phyloP scores from a whole-genome alignment of 2,888 invertebrate species.

The Tachina fera region DNA sequence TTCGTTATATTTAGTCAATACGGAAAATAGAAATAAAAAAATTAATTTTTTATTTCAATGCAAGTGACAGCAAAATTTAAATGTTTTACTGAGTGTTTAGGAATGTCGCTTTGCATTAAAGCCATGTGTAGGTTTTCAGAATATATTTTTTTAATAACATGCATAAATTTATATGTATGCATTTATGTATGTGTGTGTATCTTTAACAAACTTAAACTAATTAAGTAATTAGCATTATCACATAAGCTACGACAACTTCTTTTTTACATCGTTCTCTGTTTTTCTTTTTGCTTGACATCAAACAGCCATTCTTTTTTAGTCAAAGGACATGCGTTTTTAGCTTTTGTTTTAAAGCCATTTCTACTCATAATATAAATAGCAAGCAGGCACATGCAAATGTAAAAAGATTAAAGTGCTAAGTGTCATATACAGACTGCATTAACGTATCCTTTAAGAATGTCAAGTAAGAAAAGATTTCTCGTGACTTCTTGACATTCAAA shows the following conservation, averaged over 20 bases:
- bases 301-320: not conserved
- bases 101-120: not conserved
- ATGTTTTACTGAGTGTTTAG: not conserved
- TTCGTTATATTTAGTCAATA: constrained; percentile 28
- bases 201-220: not conserved
- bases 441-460: not conserved
- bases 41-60: constrained; percentile 54
- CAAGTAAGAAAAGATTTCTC: constrained; percentile 1
- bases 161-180: too few species aligned
- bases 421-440: constrained; percentile 26
- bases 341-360: constrained; percentile 16
- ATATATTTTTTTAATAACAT: not conserved
- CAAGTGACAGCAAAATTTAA: constrained; percentile 63
- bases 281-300: not conserved
- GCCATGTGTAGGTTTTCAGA: not conserved
- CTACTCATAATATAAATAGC: not conserved
- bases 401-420: constrained; percentile 1
- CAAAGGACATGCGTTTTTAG: not conserved
- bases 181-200: too few species aligned
- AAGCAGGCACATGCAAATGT: not conserved
- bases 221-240: not conserved
- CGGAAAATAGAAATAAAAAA: constrained; percentile 19
- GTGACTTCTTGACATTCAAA: constrained; percentile 30
- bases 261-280: not conserved
- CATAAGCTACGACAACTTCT: not conserved